phyloP scores from a whole-genome alignment of 2,888 invertebrate species.

The Gonocerus acuteangulatus region DNA sequence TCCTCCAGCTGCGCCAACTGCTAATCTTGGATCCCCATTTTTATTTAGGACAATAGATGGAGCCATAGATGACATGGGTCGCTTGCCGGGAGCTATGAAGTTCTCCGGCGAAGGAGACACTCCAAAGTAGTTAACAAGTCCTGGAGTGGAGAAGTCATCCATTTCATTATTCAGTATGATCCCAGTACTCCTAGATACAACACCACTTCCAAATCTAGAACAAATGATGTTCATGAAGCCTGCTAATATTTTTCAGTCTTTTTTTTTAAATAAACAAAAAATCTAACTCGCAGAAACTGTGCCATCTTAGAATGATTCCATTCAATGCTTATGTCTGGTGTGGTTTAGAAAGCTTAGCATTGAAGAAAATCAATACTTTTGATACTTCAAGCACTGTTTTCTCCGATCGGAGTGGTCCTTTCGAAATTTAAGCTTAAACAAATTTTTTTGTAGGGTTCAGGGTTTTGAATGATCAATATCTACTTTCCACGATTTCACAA shows the following conservation, averaged over 20 bases:
- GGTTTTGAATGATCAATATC: too few species aligned
- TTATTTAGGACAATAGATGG: conserved; percentile 68
- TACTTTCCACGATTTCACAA: too few species aligned
- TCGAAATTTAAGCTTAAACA: too few species aligned
- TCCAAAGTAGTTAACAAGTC: conserved; percentile 60
- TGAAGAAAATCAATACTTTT: too few species aligned
- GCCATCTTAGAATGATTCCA: too few species aligned
- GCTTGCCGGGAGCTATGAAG: conserved; percentile 68
- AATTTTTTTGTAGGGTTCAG: too few species aligned
- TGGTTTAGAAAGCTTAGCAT: too few species aligned
- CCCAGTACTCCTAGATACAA: conserved; percentile 71
- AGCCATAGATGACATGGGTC: conserved; percentile 80
- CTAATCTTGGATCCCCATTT: conserved; percentile 44
- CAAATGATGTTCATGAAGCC: background rate
- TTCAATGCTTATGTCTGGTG: too few species aligned
- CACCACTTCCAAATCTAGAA: conserved; percentile 57
- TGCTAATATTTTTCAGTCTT: background rate
- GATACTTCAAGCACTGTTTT: too few species aligned
- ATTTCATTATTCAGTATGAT: conserved; percentile 90
- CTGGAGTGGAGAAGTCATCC: conserved; percentile 87
- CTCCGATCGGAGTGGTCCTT: too few species aligned
- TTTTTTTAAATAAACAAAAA: too few species aligned
- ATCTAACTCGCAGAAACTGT: too few species aligned
- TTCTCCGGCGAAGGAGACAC: conserved; percentile 72
- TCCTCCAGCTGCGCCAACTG: conserved; percentile 51